phyloP scores from a whole-genome alignment of 2,113 vertebrate species.

The Orycteropus afer region DNA sequence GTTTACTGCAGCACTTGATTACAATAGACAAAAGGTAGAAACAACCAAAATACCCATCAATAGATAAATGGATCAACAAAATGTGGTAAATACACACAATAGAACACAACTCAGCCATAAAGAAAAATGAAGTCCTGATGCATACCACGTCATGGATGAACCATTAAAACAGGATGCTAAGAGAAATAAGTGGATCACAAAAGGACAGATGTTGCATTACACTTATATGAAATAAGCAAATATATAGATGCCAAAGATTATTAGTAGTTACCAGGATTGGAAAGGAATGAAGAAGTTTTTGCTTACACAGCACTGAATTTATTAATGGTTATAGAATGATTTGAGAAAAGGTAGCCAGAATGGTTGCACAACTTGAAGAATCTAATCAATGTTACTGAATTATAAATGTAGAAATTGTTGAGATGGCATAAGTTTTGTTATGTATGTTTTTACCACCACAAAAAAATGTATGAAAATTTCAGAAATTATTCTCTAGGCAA shows the following conservation, averaged over 20 bases:
- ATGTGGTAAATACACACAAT: neutral
- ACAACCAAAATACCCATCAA: neutral
- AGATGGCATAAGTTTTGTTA: neutral
- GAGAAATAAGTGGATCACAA: neutral
- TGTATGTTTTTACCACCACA: neutral
- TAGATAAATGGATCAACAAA: neutral
- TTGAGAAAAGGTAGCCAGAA: neutral
- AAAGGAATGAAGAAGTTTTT: neutral
- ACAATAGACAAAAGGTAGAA: neutral
- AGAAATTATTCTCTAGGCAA: slow-evolving; percentile 37
- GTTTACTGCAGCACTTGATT: neutral
- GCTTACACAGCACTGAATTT: neutral
- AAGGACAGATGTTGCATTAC: too few relatives aligned
- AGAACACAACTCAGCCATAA: neutral
- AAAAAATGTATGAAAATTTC: neutral
- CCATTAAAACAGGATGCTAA: neutral
- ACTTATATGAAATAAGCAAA: neutral
- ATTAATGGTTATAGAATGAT: neutral
- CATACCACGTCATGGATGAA: neutral
- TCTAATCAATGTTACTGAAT: neutral
- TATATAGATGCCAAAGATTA: neutral
- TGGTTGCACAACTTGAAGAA: neutral
- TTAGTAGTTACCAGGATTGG: neutral
- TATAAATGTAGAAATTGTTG: neutral
- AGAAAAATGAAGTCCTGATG: neutral